Evolutionary conservation across 2,113 vertebrate genomes (phyloP).

Genomic region (Parus major): DNA sequence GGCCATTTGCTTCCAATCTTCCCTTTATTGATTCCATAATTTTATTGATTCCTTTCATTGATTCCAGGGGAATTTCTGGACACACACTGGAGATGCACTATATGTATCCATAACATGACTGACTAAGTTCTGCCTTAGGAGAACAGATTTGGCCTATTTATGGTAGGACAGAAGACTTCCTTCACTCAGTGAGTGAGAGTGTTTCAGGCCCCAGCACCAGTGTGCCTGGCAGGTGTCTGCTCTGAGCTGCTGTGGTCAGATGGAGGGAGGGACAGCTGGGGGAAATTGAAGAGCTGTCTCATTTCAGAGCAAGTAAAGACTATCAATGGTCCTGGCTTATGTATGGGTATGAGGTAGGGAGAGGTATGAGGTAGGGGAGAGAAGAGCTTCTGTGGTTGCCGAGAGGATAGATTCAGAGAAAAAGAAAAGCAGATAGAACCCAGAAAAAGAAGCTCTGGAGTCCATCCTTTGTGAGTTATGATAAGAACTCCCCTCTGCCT

Average conservation of each 20-base stretch:
- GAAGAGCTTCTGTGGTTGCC: neutral
- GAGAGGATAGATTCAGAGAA: neutral
- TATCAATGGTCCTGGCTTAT: neutral
- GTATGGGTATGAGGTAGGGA: too few species aligned
- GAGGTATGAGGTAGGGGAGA: neutral
- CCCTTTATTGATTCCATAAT: neutral
- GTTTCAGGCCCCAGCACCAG: neutral
- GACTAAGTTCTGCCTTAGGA: neutral
- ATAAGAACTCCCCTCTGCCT: neutral
- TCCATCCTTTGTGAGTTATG: neutral
- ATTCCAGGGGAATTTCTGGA: neutral
- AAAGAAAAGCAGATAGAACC: neutral
- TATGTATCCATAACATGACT: neutral
- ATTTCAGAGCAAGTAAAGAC: neutral
- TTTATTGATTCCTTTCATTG: neutral
- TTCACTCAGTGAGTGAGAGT: neutral
- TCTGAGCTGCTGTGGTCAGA: neutral
- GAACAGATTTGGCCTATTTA: neutral
- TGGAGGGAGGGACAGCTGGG: accelerated
- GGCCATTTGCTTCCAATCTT: neutral
- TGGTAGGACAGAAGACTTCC: neutral
- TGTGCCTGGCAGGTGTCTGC: neutral
- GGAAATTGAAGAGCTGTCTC: neutral
- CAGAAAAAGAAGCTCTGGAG: neutral
- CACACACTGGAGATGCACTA: too few species aligned